These are phyloP conservation scores for Argyresthia albistria DNA, from an alignment of 2,888 invertebrate species.

Conservation along the genomic window DNA sequence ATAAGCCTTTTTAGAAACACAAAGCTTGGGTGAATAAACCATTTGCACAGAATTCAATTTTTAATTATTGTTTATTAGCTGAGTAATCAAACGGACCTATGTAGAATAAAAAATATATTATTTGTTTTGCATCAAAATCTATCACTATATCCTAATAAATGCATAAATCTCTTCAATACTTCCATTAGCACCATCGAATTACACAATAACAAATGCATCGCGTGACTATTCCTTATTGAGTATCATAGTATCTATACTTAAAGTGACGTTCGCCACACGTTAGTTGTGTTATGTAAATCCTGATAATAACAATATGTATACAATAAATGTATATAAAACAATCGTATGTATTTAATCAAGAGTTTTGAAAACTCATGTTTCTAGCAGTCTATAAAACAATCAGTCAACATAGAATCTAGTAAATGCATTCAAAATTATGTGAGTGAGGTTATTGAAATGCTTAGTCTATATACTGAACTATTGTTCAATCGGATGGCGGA, in stretches of 20 bases:
- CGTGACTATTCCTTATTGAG: slow-evolving; percentile 56
- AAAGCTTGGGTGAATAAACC: not conserved
- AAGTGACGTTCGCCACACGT: too few relatives aligned
- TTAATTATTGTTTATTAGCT: too few relatives aligned
- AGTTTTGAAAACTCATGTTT: not conserved
- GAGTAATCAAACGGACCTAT: not conserved
- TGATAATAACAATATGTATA: not conserved
- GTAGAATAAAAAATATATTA: not conserved
- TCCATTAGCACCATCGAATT: slow-evolving; percentile 43
- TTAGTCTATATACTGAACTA: not conserved
- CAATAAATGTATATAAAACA: too few relatives aligned
- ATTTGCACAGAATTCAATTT: too few relatives aligned
- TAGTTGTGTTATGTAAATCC: too few relatives aligned
- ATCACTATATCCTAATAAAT: slow-evolving; percentile 1
- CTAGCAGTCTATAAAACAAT: not conserved
- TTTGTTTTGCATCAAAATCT: not conserved
- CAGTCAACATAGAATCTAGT: not conserved
- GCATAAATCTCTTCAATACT: not conserved
- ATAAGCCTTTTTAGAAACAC: too few relatives aligned
- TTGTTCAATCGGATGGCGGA: slow-evolving; percentile 13
- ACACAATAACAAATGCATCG: slow-evolving; percentile 57
- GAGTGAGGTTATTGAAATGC: not conserved
- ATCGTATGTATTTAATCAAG: not conserved
- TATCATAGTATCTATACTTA: slow-evolving; percentile 26
- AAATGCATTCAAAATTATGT: not conserved